phyloP scores from a whole-genome alignment of 2,113 vertebrate species.

The Engraulis encrasicolus region DNA sequence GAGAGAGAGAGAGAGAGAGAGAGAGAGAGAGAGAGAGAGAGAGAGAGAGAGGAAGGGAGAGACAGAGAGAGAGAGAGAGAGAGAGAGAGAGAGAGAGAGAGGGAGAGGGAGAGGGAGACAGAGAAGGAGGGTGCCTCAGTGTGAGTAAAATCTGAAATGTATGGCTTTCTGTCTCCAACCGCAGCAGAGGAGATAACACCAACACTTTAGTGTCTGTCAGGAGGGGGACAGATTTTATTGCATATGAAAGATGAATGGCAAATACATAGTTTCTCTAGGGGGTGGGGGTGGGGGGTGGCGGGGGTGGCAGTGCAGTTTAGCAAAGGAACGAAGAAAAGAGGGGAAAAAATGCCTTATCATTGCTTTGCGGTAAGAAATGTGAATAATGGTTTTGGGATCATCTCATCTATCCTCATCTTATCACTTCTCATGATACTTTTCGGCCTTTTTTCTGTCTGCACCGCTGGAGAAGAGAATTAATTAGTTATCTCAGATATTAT shows the following conservation, averaged over 20 bases:
- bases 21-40: too few species aligned
- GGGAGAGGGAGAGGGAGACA: too few species aligned
- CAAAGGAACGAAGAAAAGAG: neutral
- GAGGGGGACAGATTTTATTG: neutral
- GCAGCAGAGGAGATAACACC: neutral
- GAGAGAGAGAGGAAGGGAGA: too few species aligned
- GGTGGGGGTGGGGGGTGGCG: neutral
- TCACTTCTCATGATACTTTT: constrained; percentile 7
- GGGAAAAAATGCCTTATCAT: neutral
- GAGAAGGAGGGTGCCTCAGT: too few species aligned
- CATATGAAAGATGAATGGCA: constrained; percentile 16
- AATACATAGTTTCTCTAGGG: neutral
- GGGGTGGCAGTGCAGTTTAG: neutral
- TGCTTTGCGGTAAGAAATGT: neutral
- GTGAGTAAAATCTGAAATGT: too few species aligned
- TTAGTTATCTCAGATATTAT: neutral
- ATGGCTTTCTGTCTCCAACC: neutral
- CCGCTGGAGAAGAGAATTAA: neutral
- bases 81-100: too few species aligned
- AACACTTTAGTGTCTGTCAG: neutral
- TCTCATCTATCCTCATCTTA: constrained; percentile 10
- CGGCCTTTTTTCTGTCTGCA: neutral
- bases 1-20: too few species aligned
- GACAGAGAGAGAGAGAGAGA: too few species aligned
- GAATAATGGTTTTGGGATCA: constrained; percentile 5